Evolutionary conservation across 2,888 invertebrate species (phyloP), one percentile per base, ranked within the genome.

Genomic region (Melangyna quadrimaculata): DNA sequence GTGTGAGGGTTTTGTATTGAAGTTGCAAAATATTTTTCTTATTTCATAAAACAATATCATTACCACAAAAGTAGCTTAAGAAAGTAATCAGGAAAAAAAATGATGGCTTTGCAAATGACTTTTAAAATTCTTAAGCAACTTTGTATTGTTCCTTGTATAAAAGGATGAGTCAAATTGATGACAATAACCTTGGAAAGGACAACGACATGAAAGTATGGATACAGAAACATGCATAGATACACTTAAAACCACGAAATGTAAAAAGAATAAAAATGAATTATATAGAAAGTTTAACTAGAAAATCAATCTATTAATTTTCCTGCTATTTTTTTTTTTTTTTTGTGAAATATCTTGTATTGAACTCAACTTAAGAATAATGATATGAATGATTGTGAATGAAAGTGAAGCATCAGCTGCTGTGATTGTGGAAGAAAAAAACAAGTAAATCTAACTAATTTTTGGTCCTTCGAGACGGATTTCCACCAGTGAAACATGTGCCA

Each of bases 51-150:
- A 61, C 24, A 61, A 61, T 61, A 17, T 40, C 40, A 40, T 61
- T 61, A 22, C 59, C 59, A 40, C 55, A 27, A 40, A 59, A 37
- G 22, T n/a, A 22, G 37, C 37, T 59, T 37, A 37, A 9, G 22
- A 61, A 27, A 27, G 40, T 61, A 61, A 61, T 61, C 61, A 61
- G 6, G 27, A 40, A 27, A 55, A 40, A 24, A 53, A 59, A 37
- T 59, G 24, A 61, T 40, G 40, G 24, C 24, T 61, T 61, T 17
- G 37, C 40, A 61, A 61, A 61, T 24, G n/a, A 40, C 61, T 61
- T 61, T 61, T n/a, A 40, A 40, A 32, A 61, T 59, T 59, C 14
- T 37, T 55, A 40, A 27, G 10, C n/a, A 27, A 43, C 61, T 61
- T 61, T 61, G 19, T 37, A 14, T 24, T 37, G 59, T 24, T 37